Base-by-base conservation (phyloP, 2,888 invertebrate genomes). In the Phengaris alcon region DNA sequence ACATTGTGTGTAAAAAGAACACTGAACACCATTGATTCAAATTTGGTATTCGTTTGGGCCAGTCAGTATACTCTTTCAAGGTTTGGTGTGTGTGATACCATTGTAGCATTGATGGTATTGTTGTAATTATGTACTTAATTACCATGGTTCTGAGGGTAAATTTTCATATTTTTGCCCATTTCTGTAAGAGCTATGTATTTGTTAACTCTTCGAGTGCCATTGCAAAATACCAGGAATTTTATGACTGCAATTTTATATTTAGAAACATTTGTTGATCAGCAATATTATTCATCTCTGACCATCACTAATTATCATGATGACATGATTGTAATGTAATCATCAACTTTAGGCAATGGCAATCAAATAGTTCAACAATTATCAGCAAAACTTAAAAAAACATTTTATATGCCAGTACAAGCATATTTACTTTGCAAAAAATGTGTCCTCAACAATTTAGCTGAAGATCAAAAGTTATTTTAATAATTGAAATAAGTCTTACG, bases 401-500 rank as follows among this genome's bases (percentile, higher is more conserved):
- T 13, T 4, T n/a, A 46, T 68, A 69, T 69, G 69, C 69, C 15
- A 48, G 48, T 69, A 48, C n/a, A 10, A 48, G 69, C 69, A 69
- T 48, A 48, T 48, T 69, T 15, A 3, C 3, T 48, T 46, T 22
- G 15, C 12, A 51, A 72, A 22, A 22, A 52, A 35, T 35, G 13
- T 35, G 54, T 54, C 72, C 35, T 72, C 54, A 72, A 13, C 51
- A 7, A 54, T 22, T 22, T 54, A 54, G 52, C 13, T 52, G 72
- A 72, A 52, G 70, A 70, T 51, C 12, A 48, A 72, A 70, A 52
- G 12, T 13, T 54, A 15, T 52, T 22, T 13, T 52, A 68, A 59
- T 72, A 57, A 72, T 68, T 52, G 46, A 76, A 13, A 75, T 64
- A 12, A 57, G 22, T 73, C 46, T 57, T 76, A 44, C 57, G 69